Evolutionary conservation across 2,888 invertebrate genomes (phyloP), one percentile per base, ranked within the genome.

Genomic region (Mesorhabditis belari): DNA sequence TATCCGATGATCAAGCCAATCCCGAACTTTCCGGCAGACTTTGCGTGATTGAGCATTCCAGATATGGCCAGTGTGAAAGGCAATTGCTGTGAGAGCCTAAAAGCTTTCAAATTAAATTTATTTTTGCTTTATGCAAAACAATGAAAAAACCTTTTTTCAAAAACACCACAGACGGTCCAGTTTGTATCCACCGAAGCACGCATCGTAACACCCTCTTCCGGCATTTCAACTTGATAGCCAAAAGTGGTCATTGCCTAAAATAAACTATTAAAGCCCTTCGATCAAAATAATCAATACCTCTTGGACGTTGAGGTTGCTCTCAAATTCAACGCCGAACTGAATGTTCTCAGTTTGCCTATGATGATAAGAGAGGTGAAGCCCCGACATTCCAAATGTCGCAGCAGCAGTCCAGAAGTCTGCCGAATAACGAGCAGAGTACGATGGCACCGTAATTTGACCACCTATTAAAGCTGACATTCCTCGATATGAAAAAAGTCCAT

Each of bases 41-140:
- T 95, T 65, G 87, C 87, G 82, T 95, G 94, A 85, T 93, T 94
- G 77, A 93, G 86, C 84, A 90, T 87, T 60, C 91, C 94, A 74
- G 92, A 92, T 49, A 96, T 86, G 4, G 91, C 89, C 79, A 96
- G 89, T 6, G 91, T 90, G 84, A 96, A 92, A 54, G 95, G 95
- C 78, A 95, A 84, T 35, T 69, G 65, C 1, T 94, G 94, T 35
- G 44, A 35, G n/a, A 35, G 44, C 3, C 17, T 29, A 6, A 27
- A 44, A 50, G 35, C 26, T 28, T 51, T 25, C 9, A 23, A 17
- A 26, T 27, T 6, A 55, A 25, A 55, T 17, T 6, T n/a, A 51
- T 51, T 17, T 19, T 12, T 12, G 44, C 44, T 21, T 51, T 21
- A 51, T 9, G 17, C 6, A 23, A 54, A 54, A 12, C 17, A 54